Evolutionary conservation across 1,140 invertebrate species (phyloP).

Genomic region (Apis dorsata): DNA sequence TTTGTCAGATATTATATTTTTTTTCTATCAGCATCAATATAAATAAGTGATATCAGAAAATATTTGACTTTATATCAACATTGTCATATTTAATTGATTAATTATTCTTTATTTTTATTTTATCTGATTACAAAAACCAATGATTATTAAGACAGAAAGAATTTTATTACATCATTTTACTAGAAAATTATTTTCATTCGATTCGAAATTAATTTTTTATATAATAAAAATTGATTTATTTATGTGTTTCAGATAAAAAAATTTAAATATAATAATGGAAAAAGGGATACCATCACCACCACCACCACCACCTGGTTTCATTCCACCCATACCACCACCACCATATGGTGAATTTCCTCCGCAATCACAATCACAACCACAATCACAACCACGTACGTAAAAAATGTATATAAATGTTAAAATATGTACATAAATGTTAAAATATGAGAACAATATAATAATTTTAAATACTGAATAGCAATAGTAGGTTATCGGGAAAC

Average conservation of each 20-base stretch:
- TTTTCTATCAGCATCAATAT: neutral
- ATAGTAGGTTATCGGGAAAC: neutral
- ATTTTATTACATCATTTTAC: no score
- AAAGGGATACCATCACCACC: slow-evolving; percentile 43
- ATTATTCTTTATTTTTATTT: neutral
- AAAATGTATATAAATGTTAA: neutral
- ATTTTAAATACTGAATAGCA: neutral
- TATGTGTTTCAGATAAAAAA: slow-evolving; percentile 21
- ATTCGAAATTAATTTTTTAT: neutral
- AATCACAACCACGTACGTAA: slow-evolving; percentile 18
- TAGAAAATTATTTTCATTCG: neutral
- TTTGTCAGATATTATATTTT: neutral
- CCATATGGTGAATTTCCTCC: slow-evolving; percentile 43
- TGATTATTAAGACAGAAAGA: neutral
- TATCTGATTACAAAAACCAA: no score
- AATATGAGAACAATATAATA: neutral
- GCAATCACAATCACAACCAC: neutral
- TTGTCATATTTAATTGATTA: neutral
- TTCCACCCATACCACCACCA: slow-evolving; percentile 39
- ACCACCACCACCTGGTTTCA: slow-evolving; percentile 41
- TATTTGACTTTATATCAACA: neutral
- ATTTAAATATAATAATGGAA: slow-evolving; percentile 22
- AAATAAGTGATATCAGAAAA: neutral
- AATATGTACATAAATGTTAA: neutral
- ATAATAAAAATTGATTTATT: neutral